Base-by-base conservation (phyloP, 2,888 invertebrate genomes). In the Cecidostiba fungosa region DNA sequence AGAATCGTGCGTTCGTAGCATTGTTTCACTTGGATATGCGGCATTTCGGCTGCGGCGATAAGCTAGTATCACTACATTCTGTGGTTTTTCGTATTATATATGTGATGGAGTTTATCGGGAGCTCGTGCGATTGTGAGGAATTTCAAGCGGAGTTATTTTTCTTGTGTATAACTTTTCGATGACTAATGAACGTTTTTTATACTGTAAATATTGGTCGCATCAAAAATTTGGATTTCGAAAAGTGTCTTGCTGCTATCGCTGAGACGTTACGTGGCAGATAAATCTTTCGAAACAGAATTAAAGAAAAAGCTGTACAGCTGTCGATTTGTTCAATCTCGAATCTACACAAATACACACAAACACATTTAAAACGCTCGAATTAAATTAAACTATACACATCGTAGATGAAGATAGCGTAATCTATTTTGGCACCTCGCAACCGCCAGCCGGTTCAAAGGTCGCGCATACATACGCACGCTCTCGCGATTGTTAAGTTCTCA, bases 81-180 rank as follows among this genome's bases (percentile, higher is more conserved):
- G 3, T 12, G 62, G 62, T 23, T 66, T 66, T 26, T 59, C n/a
- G n/a, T 5, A 1, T 8, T 5, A 6, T 5, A 5, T 59, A n/a
- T 6, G 23, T 3, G 19, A n/a, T n/a, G 54, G 8, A 12, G 26
- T 66, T 16, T 43, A 47, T 23, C 72, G 32, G 16, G 3, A 26
- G 66, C 66, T 69, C 80, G 54, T 23, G 54, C 72, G 72, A 36
- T 32, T 72, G 80, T 14, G 66, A 23, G 50, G 50, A 50, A 50
- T 50, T 50, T 19, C 50, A 19, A 47, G 14, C 47, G 47, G 47
- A 47, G n/a, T n/a, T 47, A 47, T 47, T 12, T 43, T 16, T 1
- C 47, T 14, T 16, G 19, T 19, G 19, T 50, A 19, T 50, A 50
- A 50, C 19, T 50, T 50, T 50, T 50, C 50, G 50, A 50, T 50